Base-by-base conservation (phyloP, 2,888 invertebrate genomes). In the Pollenia amentaria region DNA sequence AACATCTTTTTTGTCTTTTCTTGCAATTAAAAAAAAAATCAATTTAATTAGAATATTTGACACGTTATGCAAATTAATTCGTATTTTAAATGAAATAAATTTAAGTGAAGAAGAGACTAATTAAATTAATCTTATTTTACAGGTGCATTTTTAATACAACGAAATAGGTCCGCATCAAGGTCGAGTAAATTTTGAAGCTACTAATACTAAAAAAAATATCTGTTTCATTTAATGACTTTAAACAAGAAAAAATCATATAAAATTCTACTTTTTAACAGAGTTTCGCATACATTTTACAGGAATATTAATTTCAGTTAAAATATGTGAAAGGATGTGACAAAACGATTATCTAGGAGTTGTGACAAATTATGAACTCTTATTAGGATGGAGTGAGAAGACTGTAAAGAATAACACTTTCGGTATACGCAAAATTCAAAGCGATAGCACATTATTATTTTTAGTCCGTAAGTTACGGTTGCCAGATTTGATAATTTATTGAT, bases 51-150 rank as follows among this genome's bases (percentile, higher is more conserved):
- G 55, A 67, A 67, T 67, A 67, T 67, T 76, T 57, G 40, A 46
- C 1, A 44, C 40, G 2, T 78, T 78, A 78, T 78, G 77, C 77
- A 78, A 78, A 78, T 78, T 40, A 78, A 29, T 67, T 78, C 18
- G 38, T 38, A 29, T 57, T 8, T 55, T 29, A 77, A 55, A 53
- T 65, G 42, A 65, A 55, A 53, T 42, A 65, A 77, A 65, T 65
- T 77, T n/a, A 55, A 65, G 44, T 77, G 16, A 16, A 55, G 29
- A 67, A 12, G 29, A 55, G 44, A 77, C 8, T 53, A 14, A 65
- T 77, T 76, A 18, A 76, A 76, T 29, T 64, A 21, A 53, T 42
- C 38, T 53, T 21, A 48, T 77, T 42, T 67, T 65, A 44, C 55
- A 44, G 16, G 53, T 16, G 53, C 12, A 44, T 46, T 18, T 65